phyloP scores from a whole-genome alignment of 1,140 invertebrate species.

The Acromyrmex heyeri region DNA sequence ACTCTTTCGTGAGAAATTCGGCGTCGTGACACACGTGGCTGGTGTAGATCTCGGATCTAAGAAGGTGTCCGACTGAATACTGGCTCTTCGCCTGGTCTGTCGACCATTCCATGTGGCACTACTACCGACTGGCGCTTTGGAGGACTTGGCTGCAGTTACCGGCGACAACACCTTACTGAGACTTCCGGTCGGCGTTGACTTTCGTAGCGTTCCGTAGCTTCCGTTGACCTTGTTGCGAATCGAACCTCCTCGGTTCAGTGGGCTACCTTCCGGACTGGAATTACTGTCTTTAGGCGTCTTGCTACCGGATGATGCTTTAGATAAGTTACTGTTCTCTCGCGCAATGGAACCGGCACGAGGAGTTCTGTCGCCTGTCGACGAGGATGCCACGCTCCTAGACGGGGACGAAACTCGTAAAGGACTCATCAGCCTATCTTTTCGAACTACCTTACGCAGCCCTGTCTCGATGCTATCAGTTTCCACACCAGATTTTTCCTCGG shows the following conservation, averaged over 20 bases:
- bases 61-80: slow-evolving; percentile 90
- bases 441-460: slow-evolving; percentile 88
- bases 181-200: slow-evolving; percentile 84
- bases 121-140: slow-evolving; percentile 75
- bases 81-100: slow-evolving; percentile 87
- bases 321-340: slow-evolving; percentile 87
- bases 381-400: slow-evolving; percentile 84
- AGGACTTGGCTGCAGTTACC: slow-evolving; percentile 67
- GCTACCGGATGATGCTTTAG: slow-evolving; percentile 81
- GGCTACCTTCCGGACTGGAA: slow-evolving; percentile 83
- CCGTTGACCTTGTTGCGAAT: slow-evolving; percentile 67
- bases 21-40: slow-evolving; percentile 79
- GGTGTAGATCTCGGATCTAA: slow-evolving; percentile 82
- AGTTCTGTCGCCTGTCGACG: slow-evolving; percentile 83
- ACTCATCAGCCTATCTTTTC: slow-evolving; percentile 82
- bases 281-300: slow-evolving; percentile 82
- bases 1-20: slow-evolving; percentile 89
- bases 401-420: slow-evolving; percentile 87
- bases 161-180: slow-evolving; percentile 81
- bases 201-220: slow-evolving; percentile 75
- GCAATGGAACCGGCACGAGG: slow-evolving; percentile 86
- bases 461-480: slow-evolving; percentile 90
- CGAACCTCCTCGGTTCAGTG: slow-evolving; percentile 75
- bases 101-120: slow-evolving; percentile 92
- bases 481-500: slow-evolving; percentile 87